Base-by-base conservation (phyloP, 1,140 invertebrate genomes). In the Platorchestia sp. region DNA sequence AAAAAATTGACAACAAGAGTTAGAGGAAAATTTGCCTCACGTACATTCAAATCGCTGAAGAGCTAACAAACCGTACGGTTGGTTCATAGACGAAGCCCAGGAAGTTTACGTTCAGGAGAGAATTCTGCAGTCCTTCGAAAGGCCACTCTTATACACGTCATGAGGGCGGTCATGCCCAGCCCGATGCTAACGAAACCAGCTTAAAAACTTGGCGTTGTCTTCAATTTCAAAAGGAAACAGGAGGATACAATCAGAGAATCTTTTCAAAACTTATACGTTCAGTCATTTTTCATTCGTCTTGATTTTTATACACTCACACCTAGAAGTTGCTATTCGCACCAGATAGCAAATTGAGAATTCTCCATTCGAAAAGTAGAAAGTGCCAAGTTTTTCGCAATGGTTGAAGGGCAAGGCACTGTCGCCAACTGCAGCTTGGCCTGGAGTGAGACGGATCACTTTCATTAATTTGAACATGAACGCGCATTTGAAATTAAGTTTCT, bases 121-220 rank as follows among this genome's bases (percentile, higher is more conserved):
- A 75, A 75, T 75, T 75, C 59, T 75, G 59, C 27, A 89, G 87
- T 44, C 87, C 43, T 44, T 89, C 14, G 41, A 89, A 89, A 89
- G 87, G 87, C 87, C 87, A 89, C 87, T 89, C 87, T 89, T 89
- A 89, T 89, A 89, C 87, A 89, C 87, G 87, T 44, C 87, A 75
- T 75, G 59, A 75, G 59, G 36, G 59, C 59, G 59, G 14, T 75
- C 36, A 75, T 75, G 59, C 59, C 59, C 3, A 10, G 59, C 59
- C 59, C 59, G 1, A 36, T 75, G 27, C 59, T 75, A 75, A 36
- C 36, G 36, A 75, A 36, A 75, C 59, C 27, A 75, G 59, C 36
- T 19, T 75, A 36, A 75, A 75, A 75, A 75, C 59, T 75, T 75
- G 59, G 27, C 59, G 59, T 75, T 75, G 59, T 75, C 59, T 75